phyloP scores from a whole-genome alignment of 1,140 invertebrate genomes.

The Drosophila pachea region DNA sequence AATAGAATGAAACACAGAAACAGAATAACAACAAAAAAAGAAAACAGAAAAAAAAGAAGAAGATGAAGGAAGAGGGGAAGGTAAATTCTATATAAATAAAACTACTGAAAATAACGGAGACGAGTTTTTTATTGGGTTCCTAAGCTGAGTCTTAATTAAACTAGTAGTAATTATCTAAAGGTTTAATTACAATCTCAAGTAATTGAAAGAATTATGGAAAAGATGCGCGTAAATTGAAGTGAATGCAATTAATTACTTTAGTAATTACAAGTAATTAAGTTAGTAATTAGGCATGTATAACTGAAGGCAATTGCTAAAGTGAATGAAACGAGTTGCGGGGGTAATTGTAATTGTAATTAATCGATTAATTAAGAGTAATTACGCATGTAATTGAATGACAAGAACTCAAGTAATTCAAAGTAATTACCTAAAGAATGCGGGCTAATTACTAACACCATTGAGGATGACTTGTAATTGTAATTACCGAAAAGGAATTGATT shows the following conservation, averaged over 20 bases:
- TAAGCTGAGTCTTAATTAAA: not conserved
- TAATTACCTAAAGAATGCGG: not conserved
- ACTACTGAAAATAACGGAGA: constrained; percentile 66
- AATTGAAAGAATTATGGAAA: not conserved
- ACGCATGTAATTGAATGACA: too few species aligned
- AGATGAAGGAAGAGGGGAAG: constrained; percentile 79
- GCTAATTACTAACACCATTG: too few species aligned
- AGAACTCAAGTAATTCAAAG: not conserved
- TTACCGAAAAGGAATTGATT: not conserved
- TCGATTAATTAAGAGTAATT: not conserved
- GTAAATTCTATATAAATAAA: constrained; percentile 77
- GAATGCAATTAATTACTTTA: not conserved
- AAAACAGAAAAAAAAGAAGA: constrained; percentile 46
- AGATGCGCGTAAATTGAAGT: too few species aligned
- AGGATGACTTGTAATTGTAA: not conserved
- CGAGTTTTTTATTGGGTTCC: constrained; percentile 25
- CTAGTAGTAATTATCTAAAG: not conserved
- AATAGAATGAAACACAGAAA: constrained; percentile 83
- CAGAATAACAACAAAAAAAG: constrained; percentile 60
- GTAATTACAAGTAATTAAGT: not conserved
- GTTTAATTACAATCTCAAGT: constrained; percentile 3
- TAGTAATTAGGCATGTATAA: not conserved
- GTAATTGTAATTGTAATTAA: not conserved
- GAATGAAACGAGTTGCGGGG: too few species aligned
- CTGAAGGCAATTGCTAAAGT: too few species aligned